Conservation (phyloP, 2,797 vertebrate species). For the Chiroxiphia lanceolata region DNA sequence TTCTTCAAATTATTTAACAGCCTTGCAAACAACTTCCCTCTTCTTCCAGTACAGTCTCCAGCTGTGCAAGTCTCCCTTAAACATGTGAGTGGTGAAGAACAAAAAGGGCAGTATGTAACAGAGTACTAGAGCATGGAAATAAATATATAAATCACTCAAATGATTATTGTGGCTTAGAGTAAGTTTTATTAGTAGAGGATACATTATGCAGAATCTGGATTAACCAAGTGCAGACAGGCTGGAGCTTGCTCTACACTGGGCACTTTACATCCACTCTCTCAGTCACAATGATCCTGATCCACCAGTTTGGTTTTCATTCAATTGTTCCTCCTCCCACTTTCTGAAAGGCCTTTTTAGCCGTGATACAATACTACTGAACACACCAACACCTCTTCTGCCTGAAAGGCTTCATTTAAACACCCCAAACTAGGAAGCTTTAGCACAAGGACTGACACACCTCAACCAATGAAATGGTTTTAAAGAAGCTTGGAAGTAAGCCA, state of each 20-base stretch:
- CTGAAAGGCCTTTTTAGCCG: not conserved
- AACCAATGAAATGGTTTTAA: not conserved
- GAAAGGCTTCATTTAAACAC: not conserved
- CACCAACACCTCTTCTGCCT: not conserved
- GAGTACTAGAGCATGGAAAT: not conserved
- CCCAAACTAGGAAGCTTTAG: not conserved
- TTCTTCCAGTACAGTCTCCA: not conserved
- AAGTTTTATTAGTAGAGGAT: not conserved
- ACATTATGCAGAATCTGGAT: not conserved
- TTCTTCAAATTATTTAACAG: not conserved
- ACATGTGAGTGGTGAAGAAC: not conserved
- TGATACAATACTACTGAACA: not conserved
- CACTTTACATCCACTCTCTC: not conserved
- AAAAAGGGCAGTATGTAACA: not conserved
- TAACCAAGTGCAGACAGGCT: not conserved
- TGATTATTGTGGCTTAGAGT: not conserved
- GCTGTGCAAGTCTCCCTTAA: not conserved
- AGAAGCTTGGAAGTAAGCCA: not conserved
- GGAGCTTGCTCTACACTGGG: not conserved
- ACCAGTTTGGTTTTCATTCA: not conserved
- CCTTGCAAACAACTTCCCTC: not conserved
- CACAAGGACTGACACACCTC: not conserved
- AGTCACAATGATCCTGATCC: not conserved
- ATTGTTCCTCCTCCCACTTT: not conserved
- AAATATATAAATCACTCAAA: not conserved